Evolutionary conservation across 2,113 vertebrate genomes (phyloP), one percentile per base, ranked within the genome.

Genomic region (Gavia stellata): DNA sequence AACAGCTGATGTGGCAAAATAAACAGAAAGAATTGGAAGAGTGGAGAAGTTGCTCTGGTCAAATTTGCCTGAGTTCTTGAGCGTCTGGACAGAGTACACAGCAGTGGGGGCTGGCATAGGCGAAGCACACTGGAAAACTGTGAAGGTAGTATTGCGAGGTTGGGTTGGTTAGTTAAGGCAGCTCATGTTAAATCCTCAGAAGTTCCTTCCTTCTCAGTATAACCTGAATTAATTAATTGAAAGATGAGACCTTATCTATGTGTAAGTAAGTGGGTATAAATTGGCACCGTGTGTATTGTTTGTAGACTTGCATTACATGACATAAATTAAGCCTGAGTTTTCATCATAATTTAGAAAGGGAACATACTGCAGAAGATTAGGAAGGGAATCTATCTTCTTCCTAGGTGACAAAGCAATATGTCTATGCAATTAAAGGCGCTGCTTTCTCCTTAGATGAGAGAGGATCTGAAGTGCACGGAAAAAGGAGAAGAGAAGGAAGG

Each of bases 221-320:
- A 90, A 86, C 90, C 50, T 61, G 44, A 81, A 80, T 86, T 28
- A 93, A 91, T 91, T 91, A 94, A 82, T 38, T 93, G 92, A 86
- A 96, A 96, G 84, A 44, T 82, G 90, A 96, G 71, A 90, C 78
- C 81, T 87, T 79, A 61, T 52, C 52, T 75, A 1, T 61, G 70
- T 52, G 31, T 81, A 45, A 88, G 31, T 81, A 45, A 88, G 38
- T 44, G 40, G 24, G 36, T 65, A 80, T 91, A 94, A 91, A 90
- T 50, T 77, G 49, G 23, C 74, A 45, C 82, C 1, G 3, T 53
- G 74, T 52, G 45, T 91, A 53, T 85, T 91, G 25, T 68, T 47
- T 66, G 36, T 74, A 86, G 66, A 12, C 25, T 85, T 73, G 44
- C 6, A 3, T 80, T 92, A 44, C 33, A 16, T 52, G 5, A 62